These are phyloP conservation scores for Drosophila differens DNA, from an alignment of 2,888 invertebrate genomes.

Conservation along the genomic window DNA sequence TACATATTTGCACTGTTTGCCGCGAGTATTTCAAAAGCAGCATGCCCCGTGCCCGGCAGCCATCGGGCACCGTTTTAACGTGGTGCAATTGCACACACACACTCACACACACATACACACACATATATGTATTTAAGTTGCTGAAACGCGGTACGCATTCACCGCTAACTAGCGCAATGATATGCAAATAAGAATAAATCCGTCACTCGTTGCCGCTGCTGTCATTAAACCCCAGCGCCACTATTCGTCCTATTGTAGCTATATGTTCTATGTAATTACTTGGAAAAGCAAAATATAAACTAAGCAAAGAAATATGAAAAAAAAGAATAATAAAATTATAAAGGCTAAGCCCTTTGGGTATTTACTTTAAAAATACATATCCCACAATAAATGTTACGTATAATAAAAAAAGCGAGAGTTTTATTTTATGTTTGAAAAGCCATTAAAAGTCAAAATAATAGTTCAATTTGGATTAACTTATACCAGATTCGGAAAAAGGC, in stretches of 20 bases:
- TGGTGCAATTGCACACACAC: slow-evolving; percentile 50
- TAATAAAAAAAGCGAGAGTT: neutral
- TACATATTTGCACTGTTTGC: slow-evolving; percentile 82
- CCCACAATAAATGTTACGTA: neutral
- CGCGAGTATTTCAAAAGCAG: slow-evolving; percentile 67
- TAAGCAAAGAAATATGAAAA: neutral
- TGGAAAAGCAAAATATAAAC: slow-evolving; percentile 5
- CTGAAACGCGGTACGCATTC: slow-evolving; percentile 65
- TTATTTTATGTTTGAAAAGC: neutral
- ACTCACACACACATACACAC: slow-evolving; percentile 34
- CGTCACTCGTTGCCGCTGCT: slow-evolving; percentile 63
- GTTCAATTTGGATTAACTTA: neutral
- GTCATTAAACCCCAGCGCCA: slow-evolving; percentile 40
- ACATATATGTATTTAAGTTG: slow-evolving; percentile 29
- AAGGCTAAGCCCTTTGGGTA: too few species aligned
- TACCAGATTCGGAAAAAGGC: neutral
- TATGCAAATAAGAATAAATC: slow-evolving; percentile 83
- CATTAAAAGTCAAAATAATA: neutral
- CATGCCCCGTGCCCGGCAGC: slow-evolving; percentile 33
- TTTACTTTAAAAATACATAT: neutral
- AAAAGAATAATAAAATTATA: neutral
- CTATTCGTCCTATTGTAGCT: slow-evolving; percentile 13
- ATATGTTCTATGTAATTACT: slow-evolving; percentile 12
- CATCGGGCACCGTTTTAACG: slow-evolving; percentile 54
- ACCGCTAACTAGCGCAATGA: slow-evolving; percentile 82